Conservation (phyloP, 2,888 invertebrate genomes). For the Orthosia cruda region DNA sequence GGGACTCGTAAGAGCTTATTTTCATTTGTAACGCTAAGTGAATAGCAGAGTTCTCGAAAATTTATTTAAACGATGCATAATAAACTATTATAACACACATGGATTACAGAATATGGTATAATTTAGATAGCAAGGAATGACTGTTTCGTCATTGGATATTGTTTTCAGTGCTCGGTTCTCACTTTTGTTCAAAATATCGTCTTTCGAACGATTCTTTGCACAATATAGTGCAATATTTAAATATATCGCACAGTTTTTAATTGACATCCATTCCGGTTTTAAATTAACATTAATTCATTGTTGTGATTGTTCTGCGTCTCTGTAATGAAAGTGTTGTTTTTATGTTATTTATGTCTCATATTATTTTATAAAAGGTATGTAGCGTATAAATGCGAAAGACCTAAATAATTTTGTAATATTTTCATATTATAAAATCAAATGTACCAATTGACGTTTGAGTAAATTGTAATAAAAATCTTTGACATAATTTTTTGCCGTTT, state of each 20-base stretch:
- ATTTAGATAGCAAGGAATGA: neutral
- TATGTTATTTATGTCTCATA: neutral
- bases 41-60: constrained; percentile 26
- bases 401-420: too few species aligned
- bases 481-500: too few species aligned
- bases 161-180: neutral
- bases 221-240: neutral
- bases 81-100: constrained; percentile 8
- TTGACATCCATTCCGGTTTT: neutral
- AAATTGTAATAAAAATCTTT: too few species aligned
- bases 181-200: neutral
- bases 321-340: neutral
- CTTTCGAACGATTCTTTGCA: neutral
- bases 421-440: too few species aligned
- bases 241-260: neutral
- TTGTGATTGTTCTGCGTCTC: neutral
- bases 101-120: neutral
- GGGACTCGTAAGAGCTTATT: constrained; percentile 33
- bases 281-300: neutral
- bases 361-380: neutral
- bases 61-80: constrained; percentile 21
- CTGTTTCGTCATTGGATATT: neutral
- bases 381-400: neutral
- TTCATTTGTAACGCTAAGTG: constrained; percentile 37
- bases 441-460: too few species aligned